These are phyloP conservation scores for Dendrolimus houi DNA, from an alignment of 2,888 invertebrate species.

Conservation along the genomic window DNA sequence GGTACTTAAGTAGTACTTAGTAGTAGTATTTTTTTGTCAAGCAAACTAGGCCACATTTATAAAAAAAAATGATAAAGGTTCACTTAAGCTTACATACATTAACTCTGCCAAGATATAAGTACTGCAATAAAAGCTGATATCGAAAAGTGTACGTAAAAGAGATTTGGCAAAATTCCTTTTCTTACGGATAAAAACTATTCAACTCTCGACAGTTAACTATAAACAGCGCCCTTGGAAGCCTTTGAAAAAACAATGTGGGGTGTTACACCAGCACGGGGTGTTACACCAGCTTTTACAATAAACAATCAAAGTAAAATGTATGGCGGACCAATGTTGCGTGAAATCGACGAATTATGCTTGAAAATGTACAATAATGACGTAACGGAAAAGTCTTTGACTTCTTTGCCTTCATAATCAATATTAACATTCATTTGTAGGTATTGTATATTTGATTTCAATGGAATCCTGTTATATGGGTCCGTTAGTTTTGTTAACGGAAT, in stretches of 20 bases:
- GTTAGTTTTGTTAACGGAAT: too few relatives aligned
- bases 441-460: too few relatives aligned
- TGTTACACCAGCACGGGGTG: neutral
- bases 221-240: neutral
- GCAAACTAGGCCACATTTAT: too few relatives aligned
- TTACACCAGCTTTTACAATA: constrained; percentile 1
- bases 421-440: neutral
- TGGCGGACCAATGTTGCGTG: constrained; percentile 14
- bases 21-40: too few relatives aligned
- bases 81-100: too few relatives aligned
- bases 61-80: too few relatives aligned
- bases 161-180: neutral
- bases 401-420: constrained; percentile 10
- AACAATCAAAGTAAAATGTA: constrained; percentile 1
- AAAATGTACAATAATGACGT: constrained; percentile 11
- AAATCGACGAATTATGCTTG: constrained; percentile 18
- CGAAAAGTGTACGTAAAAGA: neutral
- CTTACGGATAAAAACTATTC: neutral
- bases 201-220: neutral
- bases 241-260: neutral
- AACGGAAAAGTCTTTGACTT: constrained; percentile 9
- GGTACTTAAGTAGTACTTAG: too few relatives aligned
- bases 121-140: too few relatives aligned
- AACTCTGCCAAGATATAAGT: too few relatives aligned
- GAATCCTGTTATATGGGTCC: too few relatives aligned